Evolutionary conservation across 2,113 vertebrate species (phyloP).

Genomic region (Campylorhamphus procurvoides): DNA sequence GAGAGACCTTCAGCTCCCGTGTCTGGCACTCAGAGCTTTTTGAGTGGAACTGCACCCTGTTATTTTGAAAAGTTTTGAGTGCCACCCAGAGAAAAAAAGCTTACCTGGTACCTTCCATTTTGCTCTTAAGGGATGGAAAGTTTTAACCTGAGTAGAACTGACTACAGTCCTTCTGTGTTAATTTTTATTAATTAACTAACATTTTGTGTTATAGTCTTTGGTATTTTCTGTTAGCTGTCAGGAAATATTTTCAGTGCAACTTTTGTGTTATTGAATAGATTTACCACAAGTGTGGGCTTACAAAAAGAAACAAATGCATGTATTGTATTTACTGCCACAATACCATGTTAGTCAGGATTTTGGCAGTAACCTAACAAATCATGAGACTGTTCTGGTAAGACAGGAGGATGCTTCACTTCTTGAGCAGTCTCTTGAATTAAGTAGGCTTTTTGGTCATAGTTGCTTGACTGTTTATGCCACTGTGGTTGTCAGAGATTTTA

Average conservation of each 20-base stretch:
- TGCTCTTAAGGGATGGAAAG: not conserved
- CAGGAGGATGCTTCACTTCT: not conserved
- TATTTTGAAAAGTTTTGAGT: constrained; percentile 1
- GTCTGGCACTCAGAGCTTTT: not conserved
- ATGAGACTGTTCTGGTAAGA: not conserved
- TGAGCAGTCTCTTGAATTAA: not conserved
- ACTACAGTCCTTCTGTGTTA: not conserved
- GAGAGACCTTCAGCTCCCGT: not conserved
- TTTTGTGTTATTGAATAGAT: not conserved
- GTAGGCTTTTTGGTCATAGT: not conserved
- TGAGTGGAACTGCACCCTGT: not conserved
- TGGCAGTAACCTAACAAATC: not conserved
- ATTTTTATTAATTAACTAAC: not conserved
- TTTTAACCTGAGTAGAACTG: not conserved
- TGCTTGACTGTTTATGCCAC: not conserved
- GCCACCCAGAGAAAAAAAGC: not conserved
- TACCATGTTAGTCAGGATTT: not conserved
- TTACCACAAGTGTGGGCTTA: not conserved
- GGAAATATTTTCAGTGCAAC: not conserved
- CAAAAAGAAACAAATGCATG: not conserved
- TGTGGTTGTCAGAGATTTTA: not conserved
- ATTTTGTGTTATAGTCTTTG: not conserved
- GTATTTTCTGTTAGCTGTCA: not conserved
- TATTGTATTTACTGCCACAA: not conserved
- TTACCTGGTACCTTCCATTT: not conserved